Conservation (phyloP, 2,113 vertebrate species). For the Lipotes vexillifer region DNA sequence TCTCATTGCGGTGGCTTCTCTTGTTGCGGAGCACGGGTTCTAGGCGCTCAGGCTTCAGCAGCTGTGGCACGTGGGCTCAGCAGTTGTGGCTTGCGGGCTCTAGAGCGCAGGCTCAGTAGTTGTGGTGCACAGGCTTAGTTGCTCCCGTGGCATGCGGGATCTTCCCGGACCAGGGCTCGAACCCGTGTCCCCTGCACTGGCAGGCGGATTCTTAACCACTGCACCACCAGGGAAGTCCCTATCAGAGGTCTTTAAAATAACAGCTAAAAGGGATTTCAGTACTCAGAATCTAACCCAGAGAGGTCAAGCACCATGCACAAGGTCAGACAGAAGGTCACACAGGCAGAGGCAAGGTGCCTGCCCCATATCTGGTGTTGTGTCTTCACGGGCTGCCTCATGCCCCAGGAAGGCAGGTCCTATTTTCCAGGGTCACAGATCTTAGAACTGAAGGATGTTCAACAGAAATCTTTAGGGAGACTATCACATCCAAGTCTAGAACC, state of each 20-base stretch:
- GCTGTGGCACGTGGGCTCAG: no score
- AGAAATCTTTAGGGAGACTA: neutral
- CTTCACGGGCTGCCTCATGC: neutral
- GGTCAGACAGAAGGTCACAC: neutral
- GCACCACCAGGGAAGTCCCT: no score
- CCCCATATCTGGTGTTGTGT: neutral
- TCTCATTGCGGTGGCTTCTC: no score
- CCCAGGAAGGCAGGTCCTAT: neutral
- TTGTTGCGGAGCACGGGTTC: no score
- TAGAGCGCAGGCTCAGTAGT: no score
- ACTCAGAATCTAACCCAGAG: neutral
- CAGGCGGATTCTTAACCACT: no score
- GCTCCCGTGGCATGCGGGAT: no score
- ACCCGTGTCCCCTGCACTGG: no score
- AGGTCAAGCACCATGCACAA: neutral
- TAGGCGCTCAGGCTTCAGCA: no score
- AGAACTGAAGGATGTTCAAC: neutral
- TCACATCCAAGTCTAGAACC: neutral
- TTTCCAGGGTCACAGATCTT: neutral
- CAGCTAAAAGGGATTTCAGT: neutral
- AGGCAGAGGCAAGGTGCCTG: neutral
- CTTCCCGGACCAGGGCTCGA: no score
- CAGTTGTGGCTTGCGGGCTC: no score
- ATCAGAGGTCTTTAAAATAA: neutral
- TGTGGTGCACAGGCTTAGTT: no score